Conservation (phyloP, 2,888 invertebrate species). For the Drosophila recens region DNA sequence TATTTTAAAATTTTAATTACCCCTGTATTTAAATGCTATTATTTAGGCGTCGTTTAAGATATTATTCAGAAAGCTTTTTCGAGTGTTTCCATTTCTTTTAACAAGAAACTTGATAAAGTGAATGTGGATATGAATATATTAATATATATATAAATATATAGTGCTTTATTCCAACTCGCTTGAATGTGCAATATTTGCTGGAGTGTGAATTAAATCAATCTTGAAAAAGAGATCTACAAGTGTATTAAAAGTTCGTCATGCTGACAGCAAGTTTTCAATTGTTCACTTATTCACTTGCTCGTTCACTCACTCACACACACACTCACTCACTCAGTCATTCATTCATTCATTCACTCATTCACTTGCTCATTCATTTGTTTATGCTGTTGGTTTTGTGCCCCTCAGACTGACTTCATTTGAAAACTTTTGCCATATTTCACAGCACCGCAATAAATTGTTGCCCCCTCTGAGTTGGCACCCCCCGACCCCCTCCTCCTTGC, state of each 20-base stretch:
- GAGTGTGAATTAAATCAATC: conserved; percentile 45
- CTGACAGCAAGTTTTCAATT: conserved; percentile 57
- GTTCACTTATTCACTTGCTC: conserved; percentile 46
- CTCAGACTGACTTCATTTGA: conserved; percentile 68
- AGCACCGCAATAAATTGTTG: conserved; percentile 70
- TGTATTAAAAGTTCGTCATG: conserved; percentile 56
- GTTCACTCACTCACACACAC: not conserved
- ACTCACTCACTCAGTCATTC: conserved; percentile 19
- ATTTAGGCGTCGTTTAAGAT: no score
- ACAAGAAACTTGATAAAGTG: not conserved
- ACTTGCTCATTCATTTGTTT: conserved; percentile 61
- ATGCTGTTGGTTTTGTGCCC: conserved; percentile 40
- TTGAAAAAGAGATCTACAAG: conserved; percentile 41
- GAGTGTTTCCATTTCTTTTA: no score
- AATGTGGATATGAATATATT: not conserved
- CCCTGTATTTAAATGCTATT: no score
- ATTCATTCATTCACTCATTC: conserved; percentile 30
- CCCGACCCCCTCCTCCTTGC: not conserved
- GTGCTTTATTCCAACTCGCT: no score
- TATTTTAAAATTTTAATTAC: no score
- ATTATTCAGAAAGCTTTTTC: no score
- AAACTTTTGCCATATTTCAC: conserved; percentile 76
- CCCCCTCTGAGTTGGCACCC: conserved; percentile 25
- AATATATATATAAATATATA: no score
- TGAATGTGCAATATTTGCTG: conserved; percentile 4